Conservation (phyloP, 1,140 invertebrate species). For the Varroa destructor region DNA sequence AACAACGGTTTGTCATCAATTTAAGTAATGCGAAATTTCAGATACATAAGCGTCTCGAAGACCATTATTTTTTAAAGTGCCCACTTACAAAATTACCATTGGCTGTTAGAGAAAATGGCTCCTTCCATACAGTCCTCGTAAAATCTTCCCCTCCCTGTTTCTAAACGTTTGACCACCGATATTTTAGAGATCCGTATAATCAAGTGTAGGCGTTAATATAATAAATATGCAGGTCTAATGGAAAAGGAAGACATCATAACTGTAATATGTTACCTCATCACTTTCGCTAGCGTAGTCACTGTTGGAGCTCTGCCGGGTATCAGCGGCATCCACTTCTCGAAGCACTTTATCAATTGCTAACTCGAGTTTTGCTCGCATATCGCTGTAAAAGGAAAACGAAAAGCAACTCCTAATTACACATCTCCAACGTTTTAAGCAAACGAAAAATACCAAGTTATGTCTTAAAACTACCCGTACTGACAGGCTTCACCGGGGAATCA, state of each 20-base stretch:
- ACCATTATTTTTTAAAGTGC: too few relatives aligned
- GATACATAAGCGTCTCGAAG: too few relatives aligned
- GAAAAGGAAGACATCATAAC: not conserved
- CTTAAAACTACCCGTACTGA: slow-evolving; percentile 25
- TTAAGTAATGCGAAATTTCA: too few relatives aligned
- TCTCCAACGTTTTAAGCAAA: not conserved
- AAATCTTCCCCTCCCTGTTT: too few relatives aligned
- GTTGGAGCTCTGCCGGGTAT: slow-evolving; percentile 44
- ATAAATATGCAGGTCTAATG: slow-evolving; percentile 4
- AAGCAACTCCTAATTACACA: slow-evolving; percentile 25
- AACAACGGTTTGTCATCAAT: too few relatives aligned
- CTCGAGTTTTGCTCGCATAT: slow-evolving; percentile 78
- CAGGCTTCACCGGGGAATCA: too few relatives aligned
- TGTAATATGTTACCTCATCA: slow-evolving; percentile 42
- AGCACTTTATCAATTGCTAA: slow-evolving; percentile 64
- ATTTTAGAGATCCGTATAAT: too few relatives aligned
- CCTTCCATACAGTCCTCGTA: too few relatives aligned
- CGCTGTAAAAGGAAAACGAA: slow-evolving; percentile 46
- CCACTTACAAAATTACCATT: too few relatives aligned
- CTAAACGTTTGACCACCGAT: too few relatives aligned
- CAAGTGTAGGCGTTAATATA: too few relatives aligned
- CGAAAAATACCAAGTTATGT: slow-evolving; percentile 2
- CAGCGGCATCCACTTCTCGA: slow-evolving; percentile 34
- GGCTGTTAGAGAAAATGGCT: too few relatives aligned
- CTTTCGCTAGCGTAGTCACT: slow-evolving; percentile 52